Conservation (phyloP, 2,113 vertebrate species). For the Lathamus discolor region DNA sequence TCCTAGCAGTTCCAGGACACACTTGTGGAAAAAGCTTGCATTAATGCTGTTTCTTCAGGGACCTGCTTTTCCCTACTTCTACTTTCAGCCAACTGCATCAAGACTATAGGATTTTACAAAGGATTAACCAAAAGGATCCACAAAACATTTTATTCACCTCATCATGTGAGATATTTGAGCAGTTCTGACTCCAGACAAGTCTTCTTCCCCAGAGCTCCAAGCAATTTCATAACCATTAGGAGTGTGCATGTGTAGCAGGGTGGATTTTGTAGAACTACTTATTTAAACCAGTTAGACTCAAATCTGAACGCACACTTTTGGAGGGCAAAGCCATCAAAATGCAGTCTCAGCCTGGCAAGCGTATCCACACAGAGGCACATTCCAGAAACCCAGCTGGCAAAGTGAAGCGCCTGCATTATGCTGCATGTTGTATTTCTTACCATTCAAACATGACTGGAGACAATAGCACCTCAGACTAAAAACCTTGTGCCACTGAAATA, state of each 20-base stretch:
- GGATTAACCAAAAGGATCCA: not conserved
- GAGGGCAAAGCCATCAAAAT: not conserved
- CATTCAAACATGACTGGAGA: not conserved
- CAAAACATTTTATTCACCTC: constrained; percentile 43
- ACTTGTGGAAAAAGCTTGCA: not conserved
- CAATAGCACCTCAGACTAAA: not conserved
- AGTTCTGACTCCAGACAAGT: not conserved
- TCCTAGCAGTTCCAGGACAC: not conserved
- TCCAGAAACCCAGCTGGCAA: not conserved
- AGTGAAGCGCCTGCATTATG: not conserved
- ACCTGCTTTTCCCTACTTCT: not conserved
- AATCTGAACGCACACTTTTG: not conserved
- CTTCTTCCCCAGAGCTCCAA: not conserved
- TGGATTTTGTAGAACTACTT: not conserved
- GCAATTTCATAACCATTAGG: not conserved
- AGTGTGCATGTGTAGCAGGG: not conserved
- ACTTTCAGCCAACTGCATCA: not conserved
- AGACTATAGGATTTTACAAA: not conserved
- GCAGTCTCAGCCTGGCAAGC: not conserved
- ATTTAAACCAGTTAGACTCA: not conserved
- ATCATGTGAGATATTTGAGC: not conserved
- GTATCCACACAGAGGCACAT: not conserved
- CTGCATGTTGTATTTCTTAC: not conserved
- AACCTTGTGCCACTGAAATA: not conserved
- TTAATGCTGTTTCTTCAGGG: not conserved